Base-by-base conservation (phyloP, 1,140 invertebrate genomes). In the Nephila pilipes region DNA sequence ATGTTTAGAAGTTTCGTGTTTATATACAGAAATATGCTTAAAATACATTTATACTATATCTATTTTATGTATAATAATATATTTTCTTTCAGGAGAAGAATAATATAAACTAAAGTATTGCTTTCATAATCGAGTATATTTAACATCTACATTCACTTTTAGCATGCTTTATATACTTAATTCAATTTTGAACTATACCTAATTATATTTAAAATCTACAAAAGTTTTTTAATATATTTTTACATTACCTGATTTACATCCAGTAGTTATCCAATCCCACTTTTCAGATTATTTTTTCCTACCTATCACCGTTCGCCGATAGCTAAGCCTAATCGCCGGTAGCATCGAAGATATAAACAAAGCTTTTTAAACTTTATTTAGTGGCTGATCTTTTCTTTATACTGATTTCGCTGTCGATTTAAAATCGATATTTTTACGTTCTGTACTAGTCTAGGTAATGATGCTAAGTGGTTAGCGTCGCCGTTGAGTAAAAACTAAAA, bases 271-370 rank as follows among this genome's bases (percentile, higher is more conserved):
- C 38, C 81, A 83, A 29, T 16, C 55, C 29, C 29, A 14, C 46
- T 55, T 25, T 32, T 79, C 2, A 79, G n/a, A 55, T 14, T 16
- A 75, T 20, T 2, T 25, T 29, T 25, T n/a, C 63, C n/a, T 20
- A 14, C 38, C 75, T 46, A 63, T 63, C 22, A 25, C 85, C 85
- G 58, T 22, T 87, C 60, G 87, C 38, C 63, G 87, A 16, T 46
- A 0, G 87, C 63, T 88, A 88, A 88, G 87, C 87, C 87, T 88
- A 88, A 88, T 87, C 85, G 57, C 85, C 85, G 57, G 85, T 18
- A 22, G 1, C 20, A 18, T 12, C 85, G 20, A n/a, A 32, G 32
- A 5, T 22, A 38, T 38, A 63, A 87, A 63, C 25, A 87, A 38
- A 29, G 12, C 25, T 87, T 10, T 63, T 63, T 36, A 6, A 36